Evolutionary conservation across 2,888 invertebrate species (phyloP), one percentile per base, ranked within the genome.

Genomic region (Amphipoea lucens): DNA sequence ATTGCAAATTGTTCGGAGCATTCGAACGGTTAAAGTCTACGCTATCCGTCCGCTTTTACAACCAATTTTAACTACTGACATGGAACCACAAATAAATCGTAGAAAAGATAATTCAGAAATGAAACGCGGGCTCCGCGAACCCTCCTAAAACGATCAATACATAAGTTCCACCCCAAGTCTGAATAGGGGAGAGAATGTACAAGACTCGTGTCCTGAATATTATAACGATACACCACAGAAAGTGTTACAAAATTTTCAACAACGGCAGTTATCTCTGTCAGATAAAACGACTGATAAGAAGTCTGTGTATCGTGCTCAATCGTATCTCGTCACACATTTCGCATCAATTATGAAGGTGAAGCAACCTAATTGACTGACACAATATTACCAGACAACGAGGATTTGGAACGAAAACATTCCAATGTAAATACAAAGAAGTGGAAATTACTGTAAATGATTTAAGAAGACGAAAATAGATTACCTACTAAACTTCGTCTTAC

Each of bases 271-370:
- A 92, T 94, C 93, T 91, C 73, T 42, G n/a, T 62, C 73, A 93
- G 94, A 94, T 94, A 93, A 92, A 81, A 76, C 79, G 62, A 73
- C 72, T 89, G 92, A 93, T 93, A 93, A 90, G 69, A 79, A 71
- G 83, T 79, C 69, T 74, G 79, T 70, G 82, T 83, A 79, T 78
- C 92, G 94, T 94, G 93, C 92, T 90, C 91, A 94, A 93, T 94
- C 94, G 89, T 89, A 84, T 88, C 88, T 89, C 78, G 79, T 82
- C 83, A 78, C 87, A 88, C 83, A 89, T 90, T 89, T 90, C 88
- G 88, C 86, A 86, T 88, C 81, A 79, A 89, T 88, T 83, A 85
- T 84, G 80, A 85, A 89, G 86, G 84, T 82, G 83, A 83, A 83
- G 84, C 79, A 89, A 79, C 82, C 72, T 75, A 66, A 79, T 82